These are phyloP conservation scores for Spongilla lacustris DNA, from an alignment of 37 sponge, comb jelly and placozoan species.

Conservation along the genomic window DNA sequence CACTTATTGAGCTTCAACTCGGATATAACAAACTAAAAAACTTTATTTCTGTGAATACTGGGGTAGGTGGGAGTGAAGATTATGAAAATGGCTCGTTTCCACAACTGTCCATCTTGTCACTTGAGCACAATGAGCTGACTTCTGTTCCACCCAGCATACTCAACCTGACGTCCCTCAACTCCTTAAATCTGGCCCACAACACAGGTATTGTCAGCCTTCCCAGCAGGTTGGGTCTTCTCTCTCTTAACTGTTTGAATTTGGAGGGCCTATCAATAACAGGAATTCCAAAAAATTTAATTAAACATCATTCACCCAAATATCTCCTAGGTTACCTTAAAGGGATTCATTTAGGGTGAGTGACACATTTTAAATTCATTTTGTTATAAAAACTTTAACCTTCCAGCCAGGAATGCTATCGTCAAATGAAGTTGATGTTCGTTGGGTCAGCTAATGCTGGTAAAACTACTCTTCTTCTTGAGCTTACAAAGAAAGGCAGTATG, in stretches of 20 bases:
- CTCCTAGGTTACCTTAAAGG: conserved; percentile 60
- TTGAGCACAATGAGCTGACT: conserved; percentile 41
- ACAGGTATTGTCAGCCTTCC: conserved; percentile 48
- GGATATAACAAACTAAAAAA: conserved; percentile 36
- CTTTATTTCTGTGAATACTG: conserved; percentile 4
- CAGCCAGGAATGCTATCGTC: conserved; percentile 70
- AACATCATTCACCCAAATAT: conserved; percentile 3
- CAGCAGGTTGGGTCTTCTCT: conserved; percentile 54
- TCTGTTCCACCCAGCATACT: conserved; percentile 31
- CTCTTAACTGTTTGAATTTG: conserved; percentile 43
- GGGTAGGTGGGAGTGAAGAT: background rate
- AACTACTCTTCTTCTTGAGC: conserved; percentile 74
- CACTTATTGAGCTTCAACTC: conserved; percentile 45
- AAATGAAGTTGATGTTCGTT: conserved; percentile 84
- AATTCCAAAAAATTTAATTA: conserved; percentile 20
- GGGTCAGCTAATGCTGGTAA: conserved; percentile 79
- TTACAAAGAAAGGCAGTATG: conserved; percentile 54
- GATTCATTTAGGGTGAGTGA: conserved; percentile 61
- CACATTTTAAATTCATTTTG: background rate
- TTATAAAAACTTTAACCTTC: no score
- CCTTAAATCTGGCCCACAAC: conserved; percentile 52
- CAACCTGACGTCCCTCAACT: conserved; percentile 48
- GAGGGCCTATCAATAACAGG: conserved; percentile 48
- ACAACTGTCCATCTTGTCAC: conserved; percentile 48
- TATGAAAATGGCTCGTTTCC: conserved; percentile 29